These are phyloP conservation scores for Tenualosa thibaudeaui DNA, from an alignment of 2,797 vertebrate genomes.

Conservation along the genomic window DNA sequence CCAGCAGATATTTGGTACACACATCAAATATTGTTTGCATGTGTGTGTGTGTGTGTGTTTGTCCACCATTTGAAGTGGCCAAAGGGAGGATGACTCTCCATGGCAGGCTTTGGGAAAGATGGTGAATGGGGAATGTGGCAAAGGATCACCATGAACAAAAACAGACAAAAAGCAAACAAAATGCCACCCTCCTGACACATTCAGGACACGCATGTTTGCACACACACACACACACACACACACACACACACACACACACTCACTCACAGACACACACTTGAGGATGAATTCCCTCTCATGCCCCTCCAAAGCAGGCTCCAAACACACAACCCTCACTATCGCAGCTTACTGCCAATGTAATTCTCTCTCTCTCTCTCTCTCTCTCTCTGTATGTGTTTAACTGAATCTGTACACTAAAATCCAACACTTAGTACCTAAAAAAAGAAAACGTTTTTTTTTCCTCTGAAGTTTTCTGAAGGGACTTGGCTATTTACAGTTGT, in stretches of 20 bases:
- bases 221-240: not conserved
- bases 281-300: not conserved
- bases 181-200: not conserved
- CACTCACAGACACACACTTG: not conserved
- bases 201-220: not conserved
- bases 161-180: conserved; percentile 5
- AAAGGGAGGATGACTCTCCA: not conserved
- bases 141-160: not conserved
- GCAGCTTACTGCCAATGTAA: not conserved
- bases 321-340: not conserved
- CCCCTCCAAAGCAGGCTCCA: not conserved
- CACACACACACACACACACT: conserved; percentile 18
- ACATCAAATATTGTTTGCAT: not conserved
- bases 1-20: too few relatives aligned
- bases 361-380: not conserved
- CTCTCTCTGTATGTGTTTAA: conserved; percentile 31
- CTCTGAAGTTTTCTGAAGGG: conserved; percentile 29
- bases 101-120: not conserved
- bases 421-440: conserved; percentile 42
- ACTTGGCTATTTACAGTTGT: conserved; percentile 46
- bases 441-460: conserved; percentile 8
- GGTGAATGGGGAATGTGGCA: not conserved
- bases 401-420: conserved; percentile 56
- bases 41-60: conserved; percentile 12
- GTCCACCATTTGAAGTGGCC: not conserved